Evolutionary conservation across 2,888 invertebrate species (phyloP).

Genomic region (Timema podura): DNA sequence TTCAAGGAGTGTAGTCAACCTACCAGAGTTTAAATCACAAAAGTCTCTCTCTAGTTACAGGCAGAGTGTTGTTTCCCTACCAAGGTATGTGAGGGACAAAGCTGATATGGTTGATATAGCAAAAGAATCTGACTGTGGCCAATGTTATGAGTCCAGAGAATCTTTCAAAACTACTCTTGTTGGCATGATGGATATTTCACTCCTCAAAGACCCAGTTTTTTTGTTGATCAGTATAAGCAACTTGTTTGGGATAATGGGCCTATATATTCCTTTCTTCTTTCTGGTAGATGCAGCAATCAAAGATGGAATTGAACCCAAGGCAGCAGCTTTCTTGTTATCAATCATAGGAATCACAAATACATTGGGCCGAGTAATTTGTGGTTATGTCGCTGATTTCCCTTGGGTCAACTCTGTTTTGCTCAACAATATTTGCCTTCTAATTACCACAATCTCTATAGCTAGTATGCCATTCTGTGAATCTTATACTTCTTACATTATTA

Average conservation of each 20-base stretch:
- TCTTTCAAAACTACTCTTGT: slow-evolving; percentile 78
- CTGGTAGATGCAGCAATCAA: slow-evolving; percentile 75
- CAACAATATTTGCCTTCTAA: slow-evolving; percentile 87
- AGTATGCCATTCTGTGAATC: slow-evolving; percentile 77
- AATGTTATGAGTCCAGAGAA: slow-evolving; percentile 71
- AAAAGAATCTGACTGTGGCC: slow-evolving; percentile 75
- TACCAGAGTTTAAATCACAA: slow-evolving; percentile 91
- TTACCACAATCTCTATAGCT: slow-evolving; percentile 82
- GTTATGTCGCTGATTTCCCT: slow-evolving; percentile 87
- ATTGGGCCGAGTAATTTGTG: slow-evolving; percentile 83
- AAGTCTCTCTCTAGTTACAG: slow-evolving; percentile 86
- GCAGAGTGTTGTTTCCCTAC: slow-evolving; percentile 85
- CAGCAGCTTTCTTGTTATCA: slow-evolving; percentile 72
- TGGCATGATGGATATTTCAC: slow-evolving; percentile 87
- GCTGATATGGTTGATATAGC: slow-evolving; percentile 59
- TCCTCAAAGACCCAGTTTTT: slow-evolving; percentile 85
- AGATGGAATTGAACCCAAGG: slow-evolving; percentile 58
- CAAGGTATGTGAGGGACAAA: slow-evolving; percentile 54
- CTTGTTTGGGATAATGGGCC: slow-evolving; percentile 94
- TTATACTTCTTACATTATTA: slow-evolving; percentile 70
- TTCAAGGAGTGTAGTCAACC: slow-evolving; percentile 88
- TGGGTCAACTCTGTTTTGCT: slow-evolving; percentile 87
- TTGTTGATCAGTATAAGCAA: slow-evolving; percentile 90
- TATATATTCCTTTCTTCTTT: slow-evolving; percentile 95
- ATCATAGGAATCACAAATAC: slow-evolving; percentile 94